These are phyloP conservation scores for Scaptomyza hsui DNA, from an alignment of 1,140 invertebrate species.

Conservation along the genomic window DNA sequence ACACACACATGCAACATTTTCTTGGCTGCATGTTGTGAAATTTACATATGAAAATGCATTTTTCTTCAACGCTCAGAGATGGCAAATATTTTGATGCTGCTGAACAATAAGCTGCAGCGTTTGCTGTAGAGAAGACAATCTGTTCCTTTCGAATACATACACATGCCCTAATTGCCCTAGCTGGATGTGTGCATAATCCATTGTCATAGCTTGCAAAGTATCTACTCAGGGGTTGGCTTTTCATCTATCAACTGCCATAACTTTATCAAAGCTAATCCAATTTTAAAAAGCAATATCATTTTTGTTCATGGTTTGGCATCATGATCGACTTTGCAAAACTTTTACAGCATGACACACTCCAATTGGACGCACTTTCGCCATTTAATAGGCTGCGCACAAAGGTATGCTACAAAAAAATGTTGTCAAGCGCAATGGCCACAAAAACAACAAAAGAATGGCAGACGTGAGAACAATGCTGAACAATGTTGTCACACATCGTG, in stretches of 20 bases:
- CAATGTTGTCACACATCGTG: conserved; percentile 22
- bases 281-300: no score
- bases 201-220: no score
- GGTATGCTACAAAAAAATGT: conserved; percentile 45
- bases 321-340: no score
- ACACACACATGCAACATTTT: conserved; percentile 13
- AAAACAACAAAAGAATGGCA: conserved; percentile 6
- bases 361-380: conserved; percentile 9
- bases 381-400: conserved; percentile 32
- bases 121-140: no score
- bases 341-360: not conserved
- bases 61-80: conserved; percentile 10
- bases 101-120: conserved; percentile 50
- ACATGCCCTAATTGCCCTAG: conserved; percentile 33
- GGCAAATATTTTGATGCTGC: conserved; percentile 64
- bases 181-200: not conserved
- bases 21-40: conserved; percentile 24
- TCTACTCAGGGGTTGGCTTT: no score
- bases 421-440: conserved; percentile 8
- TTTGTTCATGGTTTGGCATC: no score
- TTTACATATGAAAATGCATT: conserved; percentile 62
- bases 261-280: no score
- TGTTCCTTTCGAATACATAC: not conserved
- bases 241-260: no score
- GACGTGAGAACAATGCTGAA: conserved; percentile 12